Evolutionary conservation across 2,888 invertebrate genomes (phyloP).

Genomic region (Silvanus unidentatus): DNA sequence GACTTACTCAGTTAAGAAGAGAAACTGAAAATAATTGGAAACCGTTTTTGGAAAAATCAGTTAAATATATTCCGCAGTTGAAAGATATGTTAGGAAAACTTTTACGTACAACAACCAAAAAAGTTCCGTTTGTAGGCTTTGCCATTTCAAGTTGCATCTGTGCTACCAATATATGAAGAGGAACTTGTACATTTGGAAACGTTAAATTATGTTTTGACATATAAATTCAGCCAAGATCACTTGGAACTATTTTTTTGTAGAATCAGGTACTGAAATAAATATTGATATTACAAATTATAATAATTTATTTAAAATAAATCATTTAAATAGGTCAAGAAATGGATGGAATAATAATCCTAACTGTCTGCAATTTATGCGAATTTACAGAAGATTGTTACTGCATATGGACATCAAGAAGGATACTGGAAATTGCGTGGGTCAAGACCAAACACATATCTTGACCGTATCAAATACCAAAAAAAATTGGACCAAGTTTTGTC

Average conservation of each 20-base stretch:
- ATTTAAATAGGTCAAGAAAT: slow-evolving; percentile 9
- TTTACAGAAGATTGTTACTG: slow-evolving; percentile 9
- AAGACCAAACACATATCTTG: no score
- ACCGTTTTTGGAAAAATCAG: slow-evolving; percentile 5
- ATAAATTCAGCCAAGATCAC: slow-evolving; percentile 13
- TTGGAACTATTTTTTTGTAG: neutral
- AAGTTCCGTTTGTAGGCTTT: slow-evolving; percentile 9
- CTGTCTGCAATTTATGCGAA: slow-evolving; percentile 7
- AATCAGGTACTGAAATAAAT: slow-evolving; percentile 9
- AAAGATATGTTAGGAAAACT: no score
- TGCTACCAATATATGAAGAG: slow-evolving; percentile 7
- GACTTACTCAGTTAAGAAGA: slow-evolving; percentile 25
- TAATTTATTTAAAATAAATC: no score
- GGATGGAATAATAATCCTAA: slow-evolving; percentile 12
- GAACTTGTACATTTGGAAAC: no score
- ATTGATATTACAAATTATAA: no score
- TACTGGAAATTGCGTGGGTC: neutral
- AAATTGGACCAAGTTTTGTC: no score
- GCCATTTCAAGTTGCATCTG: slow-evolving; percentile 7
- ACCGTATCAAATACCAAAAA: no score
- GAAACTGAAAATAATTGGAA: neutral
- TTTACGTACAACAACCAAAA: slow-evolving; percentile 3
- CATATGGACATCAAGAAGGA: slow-evolving; percentile 6
- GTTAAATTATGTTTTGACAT: slow-evolving; percentile 2
- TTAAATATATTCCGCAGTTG: neutral